Conservation (phyloP, 2,888 invertebrate genomes). For the Agonopterix heracliana region DNA sequence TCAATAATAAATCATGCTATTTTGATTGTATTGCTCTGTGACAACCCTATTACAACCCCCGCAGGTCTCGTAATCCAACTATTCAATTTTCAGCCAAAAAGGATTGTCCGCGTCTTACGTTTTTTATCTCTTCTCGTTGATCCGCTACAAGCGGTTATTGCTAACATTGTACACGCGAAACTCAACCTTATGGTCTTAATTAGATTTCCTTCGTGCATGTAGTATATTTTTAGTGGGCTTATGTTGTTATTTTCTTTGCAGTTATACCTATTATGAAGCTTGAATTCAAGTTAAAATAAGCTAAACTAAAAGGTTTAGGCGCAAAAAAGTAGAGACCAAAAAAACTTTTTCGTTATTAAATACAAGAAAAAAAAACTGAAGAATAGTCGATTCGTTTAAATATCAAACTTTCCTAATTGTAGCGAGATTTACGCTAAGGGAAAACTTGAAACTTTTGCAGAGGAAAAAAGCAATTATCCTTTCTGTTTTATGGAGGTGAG, state of each 20-base stretch:
- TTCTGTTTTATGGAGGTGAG: slow-evolving; percentile 69
- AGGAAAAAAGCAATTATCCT: slow-evolving; percentile 71
- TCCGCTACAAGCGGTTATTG: slow-evolving; percentile 60
- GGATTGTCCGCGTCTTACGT: slow-evolving; percentile 64
- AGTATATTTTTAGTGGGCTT: too few relatives aligned
- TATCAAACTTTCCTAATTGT: slow-evolving; percentile 54
- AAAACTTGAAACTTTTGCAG: slow-evolving; percentile 45
- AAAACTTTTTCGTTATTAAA: slow-evolving; percentile 1
- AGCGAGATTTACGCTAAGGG: slow-evolving; percentile 48
- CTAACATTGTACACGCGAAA: slow-evolving; percentile 15
- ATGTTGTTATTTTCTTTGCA: too few relatives aligned
- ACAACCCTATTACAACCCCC: slow-evolving; percentile 30
- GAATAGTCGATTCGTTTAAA: slow-evolving; percentile 33
- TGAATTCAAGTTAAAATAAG: too few relatives aligned
- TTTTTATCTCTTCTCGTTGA: slow-evolving; percentile 55
- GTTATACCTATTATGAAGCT: too few relatives aligned
- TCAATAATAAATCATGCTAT: too few relatives aligned
- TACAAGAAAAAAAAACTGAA: slow-evolving; percentile 14
- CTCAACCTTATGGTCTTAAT: slow-evolving; percentile 21
- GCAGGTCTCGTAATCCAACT: slow-evolving; percentile 67
- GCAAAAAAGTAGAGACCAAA: too few relatives aligned
- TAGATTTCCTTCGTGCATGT: slow-evolving; percentile 14
- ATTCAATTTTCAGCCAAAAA: slow-evolving; percentile 71
- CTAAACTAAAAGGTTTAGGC: too few relatives aligned
- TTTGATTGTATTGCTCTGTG: too few relatives aligned